Evolutionary conservation across 2,888 invertebrate species (phyloP), one percentile per base, ranked within the genome.

Genomic region (Cheilosia impressa): DNA sequence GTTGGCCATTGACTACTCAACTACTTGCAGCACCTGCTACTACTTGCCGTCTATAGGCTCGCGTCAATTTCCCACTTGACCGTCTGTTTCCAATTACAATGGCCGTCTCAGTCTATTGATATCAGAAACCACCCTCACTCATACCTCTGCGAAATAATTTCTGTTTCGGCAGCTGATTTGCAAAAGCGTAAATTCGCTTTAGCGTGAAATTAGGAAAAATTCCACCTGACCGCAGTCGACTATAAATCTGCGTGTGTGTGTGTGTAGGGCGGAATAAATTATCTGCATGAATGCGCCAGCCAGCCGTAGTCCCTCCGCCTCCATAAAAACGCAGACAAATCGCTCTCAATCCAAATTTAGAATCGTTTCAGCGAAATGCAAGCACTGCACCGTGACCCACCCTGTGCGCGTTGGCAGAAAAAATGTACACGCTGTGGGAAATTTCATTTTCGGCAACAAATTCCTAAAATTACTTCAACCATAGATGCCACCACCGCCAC

Each of bases 131-230:
- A 27, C 7, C 47, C 62, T 7, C 17, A 31, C 31, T 9, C 31
- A 31, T 2, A 31, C 13, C 10, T 13, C 31, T 27, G 17, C 15
- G 34, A 38, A 9, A 9, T 34, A 2, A 34, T 9, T 34, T 9
- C 31, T 9, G 31, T 66, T 66, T 17, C 27, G 19, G 27, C 13
- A 43, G 31, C 27, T 55, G 19, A 66, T 43, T 53, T 43, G 53
- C 15, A 27, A n/a, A n/a, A 53, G 34, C 22, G 62, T 15, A 19
- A 73, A 47, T 63, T 7, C 19, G 47, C 45, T 75, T 57, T 9
- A 75, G 27, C 75, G 66, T 75, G 75, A 75, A 75, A 75, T 75
- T 75, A 75, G 50, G 41, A 75, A 41, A 24, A 45, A 63, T 62
- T 72, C 53, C 53, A 63, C 57, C 73, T 57, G 45, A 47, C 45